These are phyloP conservation scores for Exephanes ischioxanthus DNA, from an alignment of 2,888 invertebrate species.

Conservation along the genomic window DNA sequence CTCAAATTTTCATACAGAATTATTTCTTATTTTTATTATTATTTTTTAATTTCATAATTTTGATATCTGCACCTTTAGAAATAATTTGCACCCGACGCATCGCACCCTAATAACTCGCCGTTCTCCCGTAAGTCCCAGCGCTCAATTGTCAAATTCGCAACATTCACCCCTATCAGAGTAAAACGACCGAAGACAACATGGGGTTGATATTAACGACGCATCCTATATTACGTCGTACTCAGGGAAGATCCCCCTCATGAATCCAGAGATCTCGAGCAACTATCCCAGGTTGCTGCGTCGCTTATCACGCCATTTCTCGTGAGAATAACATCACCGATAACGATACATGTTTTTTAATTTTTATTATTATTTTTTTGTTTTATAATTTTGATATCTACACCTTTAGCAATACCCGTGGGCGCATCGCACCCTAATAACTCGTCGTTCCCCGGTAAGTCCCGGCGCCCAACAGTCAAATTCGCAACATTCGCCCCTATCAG, in stretches of 20 bases:
- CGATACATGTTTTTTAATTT: slow-evolving; percentile 63
- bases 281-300: slow-evolving; percentile 35
- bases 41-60: neutral
- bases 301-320: slow-evolving; percentile 59
- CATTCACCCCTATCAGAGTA: neutral
- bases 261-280: slow-evolving; percentile 6
- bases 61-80: neutral
- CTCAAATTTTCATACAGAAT: neutral
- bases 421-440: neutral
- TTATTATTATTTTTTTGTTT: neutral
- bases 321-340: slow-evolving; percentile 66
- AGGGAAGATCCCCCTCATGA: neutral
- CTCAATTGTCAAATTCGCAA: neutral
- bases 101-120: neutral
- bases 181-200: slow-evolving; percentile 1
- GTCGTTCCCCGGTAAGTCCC: neutral
- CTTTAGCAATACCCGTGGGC: neutral
- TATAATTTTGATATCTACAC: neutral
- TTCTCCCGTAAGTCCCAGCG: neutral
- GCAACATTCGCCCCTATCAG: neutral
- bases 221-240: neutral
- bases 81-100: neutral
- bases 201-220: neutral
- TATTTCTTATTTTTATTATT: too few species aligned
- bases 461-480: neutral